phyloP scores from a whole-genome alignment of 2,888 invertebrate species.

The Trissoscelio sp. region DNA sequence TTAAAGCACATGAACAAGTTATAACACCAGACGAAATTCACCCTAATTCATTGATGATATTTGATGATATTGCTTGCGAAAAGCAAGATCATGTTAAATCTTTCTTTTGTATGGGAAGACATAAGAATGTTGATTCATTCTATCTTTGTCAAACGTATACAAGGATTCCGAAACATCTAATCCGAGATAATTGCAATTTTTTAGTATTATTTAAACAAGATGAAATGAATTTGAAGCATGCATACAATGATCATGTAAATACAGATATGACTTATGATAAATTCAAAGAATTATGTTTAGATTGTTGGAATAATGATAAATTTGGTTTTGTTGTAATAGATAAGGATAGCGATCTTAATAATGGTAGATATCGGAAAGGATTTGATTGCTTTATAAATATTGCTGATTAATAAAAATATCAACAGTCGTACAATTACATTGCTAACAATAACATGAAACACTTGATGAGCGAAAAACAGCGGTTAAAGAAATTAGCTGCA shows the following conservation, averaged over 20 bases:
- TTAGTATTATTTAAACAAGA: conserved; percentile 67
- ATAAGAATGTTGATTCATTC: conserved; percentile 61
- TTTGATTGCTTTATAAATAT: conserved; percentile 40
- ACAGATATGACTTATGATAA: conserved; percentile 39
- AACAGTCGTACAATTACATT: neutral
- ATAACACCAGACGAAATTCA: conserved; percentile 24
- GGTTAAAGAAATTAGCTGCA: conserved; percentile 40
- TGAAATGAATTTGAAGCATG: conserved; percentile 68
- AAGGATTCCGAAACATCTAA: conserved; percentile 70
- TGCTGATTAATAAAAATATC: neutral
- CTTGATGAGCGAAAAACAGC: conserved; percentile 19
- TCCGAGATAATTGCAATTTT: conserved; percentile 70
- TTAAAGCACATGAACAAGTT: conserved; percentile 36
- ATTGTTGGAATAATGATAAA: conserved; percentile 71
- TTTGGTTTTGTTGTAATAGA: conserved; percentile 70
- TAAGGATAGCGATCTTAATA: conserved; percentile 67
- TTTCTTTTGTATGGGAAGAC: conserved; percentile 70
- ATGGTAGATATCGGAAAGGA: conserved; percentile 68
- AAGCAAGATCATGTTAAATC: conserved; percentile 70
- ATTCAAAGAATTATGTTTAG: conserved; percentile 59
- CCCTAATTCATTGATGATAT: conserved; percentile 46
- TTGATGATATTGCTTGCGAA: conserved; percentile 46
- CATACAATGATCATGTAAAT: conserved; percentile 54
- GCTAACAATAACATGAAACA: conserved; percentile 41
- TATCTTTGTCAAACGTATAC: conserved; percentile 11